Percentiles rank a stretch among this genome's conserved stretches.
These are phyloP conservation scores for Triplophysa yarkandensis DNA, from an alignment of 2,797 vertebrate genomes.

Conservation along the genomic window DNA sequence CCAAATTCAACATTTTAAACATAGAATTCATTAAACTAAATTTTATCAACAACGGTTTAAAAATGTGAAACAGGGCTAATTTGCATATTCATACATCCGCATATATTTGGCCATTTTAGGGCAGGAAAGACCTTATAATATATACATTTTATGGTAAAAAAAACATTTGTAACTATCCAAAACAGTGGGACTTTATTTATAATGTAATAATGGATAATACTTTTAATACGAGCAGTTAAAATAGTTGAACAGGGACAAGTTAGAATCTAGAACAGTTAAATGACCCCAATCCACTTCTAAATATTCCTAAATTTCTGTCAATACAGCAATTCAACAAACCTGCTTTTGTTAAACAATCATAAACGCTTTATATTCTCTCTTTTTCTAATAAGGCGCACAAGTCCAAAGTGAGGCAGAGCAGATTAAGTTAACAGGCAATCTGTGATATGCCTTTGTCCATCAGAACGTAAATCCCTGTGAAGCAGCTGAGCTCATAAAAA, in stretches of 20 bases:
- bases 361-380: constrained; percentile 12
- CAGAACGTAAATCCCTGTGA: constrained; percentile 69
- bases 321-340: constrained; percentile 2
- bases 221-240: neutral
- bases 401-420: constrained; percentile 38
- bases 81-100: too few relatives aligned
- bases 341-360: constrained; percentile 18
- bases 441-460: constrained; percentile 62
- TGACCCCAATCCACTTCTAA: neutral
- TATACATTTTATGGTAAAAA: too few relatives aligned
- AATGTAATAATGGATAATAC: neutral
- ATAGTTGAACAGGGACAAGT: neutral
- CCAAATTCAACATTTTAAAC: too few relatives aligned
- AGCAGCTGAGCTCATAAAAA: constrained; percentile 74
- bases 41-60: too few relatives aligned
- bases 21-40: too few relatives aligned
- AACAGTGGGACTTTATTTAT: too few relatives aligned
- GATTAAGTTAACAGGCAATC: constrained; percentile 68
- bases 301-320: neutral
- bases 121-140: too few relatives aligned
- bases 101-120: too few relatives aligned
- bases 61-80: too few relatives aligned
- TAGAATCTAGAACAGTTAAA: neutral
- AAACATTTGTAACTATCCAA: too few relatives aligned
- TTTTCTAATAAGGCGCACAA: neutral